Evolutionary conservation across 2,888 invertebrate species (phyloP), one percentile per base, ranked within the genome.

Genomic region (Coelinius sp.): DNA sequence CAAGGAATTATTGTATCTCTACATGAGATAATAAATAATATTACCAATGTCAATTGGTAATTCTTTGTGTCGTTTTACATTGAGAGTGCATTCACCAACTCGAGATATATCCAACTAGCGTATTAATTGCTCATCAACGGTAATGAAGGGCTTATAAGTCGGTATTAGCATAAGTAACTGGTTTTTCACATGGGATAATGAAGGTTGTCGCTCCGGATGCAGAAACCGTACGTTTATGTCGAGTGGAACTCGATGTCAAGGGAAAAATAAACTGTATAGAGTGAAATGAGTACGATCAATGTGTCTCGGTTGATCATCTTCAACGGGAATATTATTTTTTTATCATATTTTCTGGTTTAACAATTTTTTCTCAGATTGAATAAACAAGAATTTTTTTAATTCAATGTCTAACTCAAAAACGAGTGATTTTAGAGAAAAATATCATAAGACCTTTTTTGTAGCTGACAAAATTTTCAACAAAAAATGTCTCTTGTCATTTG

Each of bases 121-220:
- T 84, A 84, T 86, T 86, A 86, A 85, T 86, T 86, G 86, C 85
- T 86, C 85, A 85, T 86, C 84, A 83, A 78, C 82, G 80, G 82
- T 83, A 85, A 86, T 85, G 86, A 83, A 85, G 84, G 84, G 86
- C 85, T 85, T 84, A 86, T 85, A 84, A 85, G 85, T 80, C 82
- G 83, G 84, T 82, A 86, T 86, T 86, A 86, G 85, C 86, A 86
- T 86, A 86, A 86, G 83, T 85, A 84, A 84, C 85, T 81, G 84
- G 86, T 86, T 85, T 83, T 81, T 53, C 65, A 31, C 46, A 22
- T 68, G 59, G 20, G 25, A 59, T 59, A 41, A 68, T 56, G 56
- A 17, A 56, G 38, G 56, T 31, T 56, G 56, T 56, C 31, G 27
- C 49, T 46, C 20, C 66, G 44, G 44, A 44, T 46, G 27, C 44